A percentile compares a stretch with the other conserved stretches of the same genome.
Conservation (phyloP, 2,888 invertebrate genomes). For the Agriopis marginaria region DNA sequence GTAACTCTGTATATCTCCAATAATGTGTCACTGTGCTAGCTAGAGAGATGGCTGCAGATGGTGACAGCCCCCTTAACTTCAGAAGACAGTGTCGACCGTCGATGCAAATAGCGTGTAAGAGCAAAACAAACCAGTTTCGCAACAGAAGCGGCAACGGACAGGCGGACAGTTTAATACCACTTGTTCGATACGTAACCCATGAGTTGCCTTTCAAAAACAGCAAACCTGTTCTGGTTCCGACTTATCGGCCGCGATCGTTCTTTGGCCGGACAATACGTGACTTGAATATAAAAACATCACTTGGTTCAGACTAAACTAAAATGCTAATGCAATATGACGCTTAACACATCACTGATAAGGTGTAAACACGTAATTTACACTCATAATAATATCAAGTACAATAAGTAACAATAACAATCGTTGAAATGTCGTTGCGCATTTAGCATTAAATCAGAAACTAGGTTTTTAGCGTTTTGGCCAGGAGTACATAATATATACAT, state of each 20-base stretch:
- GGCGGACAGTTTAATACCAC: constrained; percentile 36
- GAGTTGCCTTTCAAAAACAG: constrained; percentile 71
- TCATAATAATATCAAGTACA: not conserved
- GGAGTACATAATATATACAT: not conserved
- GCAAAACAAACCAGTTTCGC: constrained; percentile 48
- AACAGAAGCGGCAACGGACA: constrained; percentile 43
- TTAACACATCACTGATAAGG: constrained; percentile 1
- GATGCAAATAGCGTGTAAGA: constrained; percentile 26
- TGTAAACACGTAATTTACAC: not conserved
- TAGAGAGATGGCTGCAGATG: no score
- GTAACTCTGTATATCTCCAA: no score
- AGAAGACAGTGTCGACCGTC: constrained; percentile 5
- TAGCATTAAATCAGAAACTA: not conserved
- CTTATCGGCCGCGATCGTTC: constrained; percentile 60
- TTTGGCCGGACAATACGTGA: constrained; percentile 45
- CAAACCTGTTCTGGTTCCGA: constrained; percentile 70
- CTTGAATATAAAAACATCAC: constrained; percentile 45
- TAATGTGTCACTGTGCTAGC: no score
- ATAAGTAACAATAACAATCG: not conserved
- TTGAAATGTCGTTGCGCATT: not conserved
- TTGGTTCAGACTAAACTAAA: not conserved
- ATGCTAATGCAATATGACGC: constrained; percentile 6
- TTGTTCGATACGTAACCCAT: constrained; percentile 54
- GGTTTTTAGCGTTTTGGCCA: not conserved
- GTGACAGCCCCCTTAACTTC: no score